Percentiles rank a stretch among this genome's conserved stretches.
phyloP scores from a whole-genome alignment of 2,888 invertebrate genomes.

The Dugesia japonica region DNA sequence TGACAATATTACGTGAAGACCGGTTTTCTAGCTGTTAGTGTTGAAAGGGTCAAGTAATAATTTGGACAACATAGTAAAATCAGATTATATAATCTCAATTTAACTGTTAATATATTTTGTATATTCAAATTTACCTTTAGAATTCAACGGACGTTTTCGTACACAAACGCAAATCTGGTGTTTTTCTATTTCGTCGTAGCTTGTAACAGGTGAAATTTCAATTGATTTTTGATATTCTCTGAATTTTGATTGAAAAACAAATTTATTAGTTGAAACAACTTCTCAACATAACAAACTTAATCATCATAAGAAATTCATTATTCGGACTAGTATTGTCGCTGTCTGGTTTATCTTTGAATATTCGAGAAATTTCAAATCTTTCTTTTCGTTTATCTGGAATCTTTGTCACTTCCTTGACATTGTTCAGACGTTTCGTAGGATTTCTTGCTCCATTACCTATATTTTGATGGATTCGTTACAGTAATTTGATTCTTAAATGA shows the following conservation, averaged over 20 bases:
- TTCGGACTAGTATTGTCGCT: constrained; percentile 61
- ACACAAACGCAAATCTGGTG: constrained; percentile 97
- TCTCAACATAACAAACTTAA: too few species aligned
- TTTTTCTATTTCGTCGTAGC: constrained; percentile 55
- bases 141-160: constrained; percentile 81
- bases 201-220: constrained; percentile 70
- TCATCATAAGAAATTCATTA: constrained; percentile 94
- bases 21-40: too few species aligned
- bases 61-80: too few species aligned
- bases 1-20: too few species aligned
- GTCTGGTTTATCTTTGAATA: constrained; percentile 57
- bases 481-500: neutral
- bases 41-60: too few species aligned
- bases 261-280: too few species aligned
- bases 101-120: too few species aligned
- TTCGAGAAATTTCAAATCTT: constrained; percentile 53
- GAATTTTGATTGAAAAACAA: neutral
- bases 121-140: constrained; percentile 56
- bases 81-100: too few species aligned
- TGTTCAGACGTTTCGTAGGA: constrained; percentile 40
- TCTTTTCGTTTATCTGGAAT: constrained; percentile 89
- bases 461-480: constrained; percentile 10
- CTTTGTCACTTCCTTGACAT: constrained; percentile 64
- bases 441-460: constrained; percentile 1
- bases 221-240: constrained; percentile 50